These are phyloP conservation scores for Chrysolina americana DNA, from an alignment of 2,888 invertebrate genomes.

Conservation along the genomic window DNA sequence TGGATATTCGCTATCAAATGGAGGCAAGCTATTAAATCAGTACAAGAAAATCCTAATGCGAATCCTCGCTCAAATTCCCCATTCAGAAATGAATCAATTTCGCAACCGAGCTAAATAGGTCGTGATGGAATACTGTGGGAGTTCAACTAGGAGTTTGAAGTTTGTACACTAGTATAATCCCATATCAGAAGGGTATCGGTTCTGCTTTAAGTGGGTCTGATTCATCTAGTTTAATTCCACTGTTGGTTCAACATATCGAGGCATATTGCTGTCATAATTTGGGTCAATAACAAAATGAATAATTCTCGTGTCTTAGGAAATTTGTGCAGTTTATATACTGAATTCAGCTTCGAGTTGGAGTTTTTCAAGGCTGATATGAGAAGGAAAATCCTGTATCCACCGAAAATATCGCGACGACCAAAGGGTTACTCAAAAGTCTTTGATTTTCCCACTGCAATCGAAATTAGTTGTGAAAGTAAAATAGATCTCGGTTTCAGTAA, in stretches of 20 bases:
- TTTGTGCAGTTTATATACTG: too few relatives aligned
- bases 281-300: too few relatives aligned
- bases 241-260: not conserved
- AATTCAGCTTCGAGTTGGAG: too few relatives aligned
- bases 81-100: constrained; percentile 15
- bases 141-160: constrained; percentile 13
- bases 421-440: too few relatives aligned
- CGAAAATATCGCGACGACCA: too few relatives aligned
- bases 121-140: not conserved
- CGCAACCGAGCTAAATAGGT: constrained; percentile 7
- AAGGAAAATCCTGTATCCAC: too few relatives aligned
- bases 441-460: too few relatives aligned
- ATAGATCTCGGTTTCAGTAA: too few relatives aligned
- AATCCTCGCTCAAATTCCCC: not conserved
- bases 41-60: not conserved
- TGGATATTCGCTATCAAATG: not conserved
- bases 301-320: not conserved
- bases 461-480: too few relatives aligned
- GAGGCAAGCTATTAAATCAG: constrained; percentile 5
- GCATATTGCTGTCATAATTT: too few relatives aligned
- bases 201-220: not conserved
- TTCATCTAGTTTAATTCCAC: not conserved
- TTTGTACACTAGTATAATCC: constrained; percentile 1
- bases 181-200: not conserved
- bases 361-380: too few relatives aligned